Evolutionary conservation across 2,113 vertebrate genomes (phyloP).

Genomic region (Antigone vipio): DNA sequence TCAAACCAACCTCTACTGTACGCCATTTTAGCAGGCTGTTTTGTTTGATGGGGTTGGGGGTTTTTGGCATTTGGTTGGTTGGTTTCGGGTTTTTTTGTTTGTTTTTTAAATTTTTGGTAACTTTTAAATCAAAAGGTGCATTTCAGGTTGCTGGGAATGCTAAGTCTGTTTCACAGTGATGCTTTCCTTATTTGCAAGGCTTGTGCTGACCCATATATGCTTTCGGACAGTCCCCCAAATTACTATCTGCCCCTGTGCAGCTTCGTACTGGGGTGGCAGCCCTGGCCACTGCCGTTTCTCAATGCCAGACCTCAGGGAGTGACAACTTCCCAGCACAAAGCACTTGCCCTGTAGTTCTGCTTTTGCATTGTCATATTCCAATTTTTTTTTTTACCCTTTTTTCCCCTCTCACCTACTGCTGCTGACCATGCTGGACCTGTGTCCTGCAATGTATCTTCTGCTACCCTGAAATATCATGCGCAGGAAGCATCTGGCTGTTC

Average conservation of each 20-base stretch:
- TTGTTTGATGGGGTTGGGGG: neutral
- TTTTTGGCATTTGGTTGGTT: neutral
- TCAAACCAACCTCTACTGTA: neutral
- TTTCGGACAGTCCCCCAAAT: neutral
- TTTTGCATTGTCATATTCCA: neutral
- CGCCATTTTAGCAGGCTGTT: neutral
- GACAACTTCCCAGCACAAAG: neutral
- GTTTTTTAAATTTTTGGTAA: neutral
- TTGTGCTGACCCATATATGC: neutral
- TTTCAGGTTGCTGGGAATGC: neutral
- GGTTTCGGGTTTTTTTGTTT: neutral
- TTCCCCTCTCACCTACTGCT: neutral
- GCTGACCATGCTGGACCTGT: neutral
- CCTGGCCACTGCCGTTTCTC: neutral
- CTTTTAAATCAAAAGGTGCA: neutral
- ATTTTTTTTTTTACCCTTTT: neutral
- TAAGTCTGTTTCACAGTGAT: neutral
- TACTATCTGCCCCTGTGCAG: fast-evolving
- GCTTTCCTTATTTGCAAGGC: neutral
- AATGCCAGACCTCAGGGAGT: neutral
- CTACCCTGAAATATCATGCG: neutral
- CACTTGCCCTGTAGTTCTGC: neutral
- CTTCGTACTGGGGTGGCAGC: neutral
- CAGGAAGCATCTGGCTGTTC: constrained; percentile 41
- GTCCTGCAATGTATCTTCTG: neutral